Conservation (phyloP, 2,888 invertebrate genomes). For the Aspidapion aeneum region DNA sequence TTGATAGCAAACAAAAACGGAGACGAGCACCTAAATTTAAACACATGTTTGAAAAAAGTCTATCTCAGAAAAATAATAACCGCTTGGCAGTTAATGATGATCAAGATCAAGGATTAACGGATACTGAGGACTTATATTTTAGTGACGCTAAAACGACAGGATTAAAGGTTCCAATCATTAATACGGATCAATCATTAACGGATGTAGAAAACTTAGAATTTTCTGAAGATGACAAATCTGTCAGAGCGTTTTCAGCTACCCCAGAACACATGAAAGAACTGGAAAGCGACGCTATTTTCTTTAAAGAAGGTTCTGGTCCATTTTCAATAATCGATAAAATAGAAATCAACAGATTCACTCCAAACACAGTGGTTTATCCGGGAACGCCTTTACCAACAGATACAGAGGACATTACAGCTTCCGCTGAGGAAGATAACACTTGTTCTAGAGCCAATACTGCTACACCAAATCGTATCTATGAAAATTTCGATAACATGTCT, state of each 20-base stretch:
- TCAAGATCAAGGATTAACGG: constrained; percentile 12
- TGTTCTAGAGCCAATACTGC: constrained; percentile 39
- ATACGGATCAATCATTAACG: constrained; percentile 34
- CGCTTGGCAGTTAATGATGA: constrained; percentile 15
- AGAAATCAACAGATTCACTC: constrained; percentile 21
- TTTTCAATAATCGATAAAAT: constrained; percentile 32
- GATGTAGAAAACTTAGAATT: constrained; percentile 47
- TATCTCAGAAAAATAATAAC: constrained; percentile 22
- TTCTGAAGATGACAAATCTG: constrained; percentile 33
- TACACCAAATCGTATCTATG: constrained; percentile 45
- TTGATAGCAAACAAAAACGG: constrained; percentile 23
- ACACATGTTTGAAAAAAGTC: constrained; percentile 26
- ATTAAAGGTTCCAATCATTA: neutral
- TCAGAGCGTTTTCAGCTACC: constrained; percentile 31
- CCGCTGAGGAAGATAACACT: constrained; percentile 46
- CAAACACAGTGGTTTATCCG: constrained; percentile 21
- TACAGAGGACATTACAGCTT: constrained; percentile 48
- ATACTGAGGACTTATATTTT: constrained; percentile 23
- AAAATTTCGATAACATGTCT: constrained; percentile 47
- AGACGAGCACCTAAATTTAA: constrained; percentile 34
- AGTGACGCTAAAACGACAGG: constrained; percentile 12
- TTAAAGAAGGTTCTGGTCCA: constrained; percentile 40
- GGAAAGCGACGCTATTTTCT: constrained; percentile 34
- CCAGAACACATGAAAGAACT: constrained; percentile 38
- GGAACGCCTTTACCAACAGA: constrained; percentile 44